Evolutionary conservation across 2,888 invertebrate genomes (phyloP).

Genomic region (Cantharis nigra): DNA sequence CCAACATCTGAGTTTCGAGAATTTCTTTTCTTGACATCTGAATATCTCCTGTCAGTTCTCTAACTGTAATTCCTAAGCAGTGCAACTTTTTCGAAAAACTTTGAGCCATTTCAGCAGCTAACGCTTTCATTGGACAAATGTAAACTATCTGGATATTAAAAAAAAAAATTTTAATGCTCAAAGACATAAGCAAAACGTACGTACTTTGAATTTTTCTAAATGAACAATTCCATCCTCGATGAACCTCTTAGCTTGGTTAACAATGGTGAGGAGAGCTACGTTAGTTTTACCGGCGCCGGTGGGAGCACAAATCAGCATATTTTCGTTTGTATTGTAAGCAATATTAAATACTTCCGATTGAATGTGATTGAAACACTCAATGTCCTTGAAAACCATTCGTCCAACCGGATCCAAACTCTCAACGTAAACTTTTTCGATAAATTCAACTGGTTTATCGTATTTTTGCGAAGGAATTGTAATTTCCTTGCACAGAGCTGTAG

Average conservation of each 20-base stretch:
- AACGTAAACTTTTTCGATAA: constrained; percentile 55
- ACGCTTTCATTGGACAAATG: constrained; percentile 99
- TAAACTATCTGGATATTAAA: constrained; percentile 79
- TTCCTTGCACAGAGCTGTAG: constrained; percentile 80
- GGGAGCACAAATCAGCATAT: constrained; percentile 96
- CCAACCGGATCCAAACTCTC: constrained; percentile 71
- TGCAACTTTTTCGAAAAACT: constrained; percentile 86
- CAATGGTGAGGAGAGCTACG: constrained; percentile 90
- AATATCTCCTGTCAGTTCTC: constrained; percentile 98
- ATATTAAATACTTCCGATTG: constrained; percentile 95
- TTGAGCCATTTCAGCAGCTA: constrained; percentile 97
- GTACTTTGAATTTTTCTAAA: constrained; percentile 87
- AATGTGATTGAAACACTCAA: constrained; percentile 87
- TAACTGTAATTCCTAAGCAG: constrained; percentile 78
- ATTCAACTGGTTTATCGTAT: constrained; percentile 61
- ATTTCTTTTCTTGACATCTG: constrained; percentile 94
- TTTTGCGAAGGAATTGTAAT: constrained; percentile 79
- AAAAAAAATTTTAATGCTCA: no score
- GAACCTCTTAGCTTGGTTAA: constrained; percentile 88
- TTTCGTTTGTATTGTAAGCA: constrained; percentile 96
- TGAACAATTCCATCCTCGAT: constrained; percentile 80
- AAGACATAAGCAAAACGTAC: no score
- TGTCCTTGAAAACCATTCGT: constrained; percentile 85
- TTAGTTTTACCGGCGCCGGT: constrained; percentile 99
- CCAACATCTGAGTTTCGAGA: constrained; percentile 93